Conservation (phyloP, 2,797 vertebrate species). For the Pseudochirops corinnae region DNA sequence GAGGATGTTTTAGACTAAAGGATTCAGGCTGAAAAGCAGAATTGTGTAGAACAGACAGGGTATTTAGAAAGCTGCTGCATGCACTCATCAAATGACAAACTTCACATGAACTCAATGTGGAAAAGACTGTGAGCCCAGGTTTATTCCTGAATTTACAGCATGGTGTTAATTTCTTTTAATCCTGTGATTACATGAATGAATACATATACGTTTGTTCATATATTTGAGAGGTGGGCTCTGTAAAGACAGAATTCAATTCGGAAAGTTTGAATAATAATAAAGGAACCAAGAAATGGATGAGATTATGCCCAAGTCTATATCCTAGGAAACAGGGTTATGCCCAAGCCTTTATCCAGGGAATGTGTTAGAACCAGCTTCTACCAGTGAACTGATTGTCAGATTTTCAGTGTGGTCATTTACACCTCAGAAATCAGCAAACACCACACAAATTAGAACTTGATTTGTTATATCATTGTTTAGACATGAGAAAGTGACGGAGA, state of each 20-base stretch:
- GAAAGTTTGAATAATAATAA: neutral
- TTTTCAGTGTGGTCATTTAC: neutral
- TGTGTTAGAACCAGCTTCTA: neutral
- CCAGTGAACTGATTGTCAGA: neutral
- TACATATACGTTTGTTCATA: neutral
- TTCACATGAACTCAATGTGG: neutral
- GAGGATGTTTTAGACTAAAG: neutral
- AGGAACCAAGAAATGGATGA: neutral
- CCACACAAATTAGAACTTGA: neutral
- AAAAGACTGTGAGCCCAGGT: neutral
- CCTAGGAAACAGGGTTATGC: neutral
- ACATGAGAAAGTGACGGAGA: neutral
- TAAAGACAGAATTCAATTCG: neutral
- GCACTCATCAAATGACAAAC: neutral
- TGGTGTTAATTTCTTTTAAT: neutral
- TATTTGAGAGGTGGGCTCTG: neutral
- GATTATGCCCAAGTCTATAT: neutral
- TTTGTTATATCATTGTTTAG: neutral
- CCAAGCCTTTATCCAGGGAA: neutral
- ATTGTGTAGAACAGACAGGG: neutral
- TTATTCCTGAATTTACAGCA: neutral
- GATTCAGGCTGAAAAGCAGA: neutral
- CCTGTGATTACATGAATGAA: neutral
- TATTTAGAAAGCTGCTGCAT: neutral
- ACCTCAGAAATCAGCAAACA: neutral